Base-by-base conservation (phyloP, 1,140 invertebrate species). In the Bombus affinis region DNA sequence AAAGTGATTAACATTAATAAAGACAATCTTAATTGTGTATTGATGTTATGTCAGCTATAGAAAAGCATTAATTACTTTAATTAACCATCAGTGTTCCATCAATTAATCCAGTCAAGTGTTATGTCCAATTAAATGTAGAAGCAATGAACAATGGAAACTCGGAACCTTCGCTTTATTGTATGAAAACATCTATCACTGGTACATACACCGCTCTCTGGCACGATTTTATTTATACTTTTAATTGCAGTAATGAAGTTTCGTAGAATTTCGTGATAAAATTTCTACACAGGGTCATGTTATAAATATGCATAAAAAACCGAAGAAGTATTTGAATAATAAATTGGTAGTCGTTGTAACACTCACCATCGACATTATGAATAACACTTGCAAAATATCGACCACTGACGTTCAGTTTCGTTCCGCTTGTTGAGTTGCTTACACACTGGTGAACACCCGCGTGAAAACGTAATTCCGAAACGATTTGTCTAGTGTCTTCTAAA, bases 321-420 rank as follows among this genome's bases (percentile, higher is more conserved):
- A 9, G 2, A 66, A 35, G 8, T 32, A 35, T 35, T 37, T 59
- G 25, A 28, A 18, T 10, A 35, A 70, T 35, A 28, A 25, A n/a
- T 74, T 37, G 6, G n/a, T n/a, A 72, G 62, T 62, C 28, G 6
- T 81, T 37, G 59, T 25, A 57, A 3, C 82, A 90, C 88, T 79
- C 79, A 90, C 89, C 88, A 42, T 91, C 22, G n/a, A 80, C 73
- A 83, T 83, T 28, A 12, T 25, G n/a, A 59, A 44, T n/a, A 53
- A 28, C 65, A 39, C 10, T 81, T 18, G n/a, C 6, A 15, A 39
- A 37, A 77, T 28, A 70, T 59, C 10, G 22, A 62, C 22, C 39
- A 81, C 44, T 28, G 28, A 65, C 25, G 13, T 28, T 77, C 35
- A 18, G 66, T 68, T 66, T 25, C 37, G n/a, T 42, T n/a, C 12